Evolutionary conservation across 2,797 vertebrate species (phyloP).

Genomic region (Champsocephalus esox): DNA sequence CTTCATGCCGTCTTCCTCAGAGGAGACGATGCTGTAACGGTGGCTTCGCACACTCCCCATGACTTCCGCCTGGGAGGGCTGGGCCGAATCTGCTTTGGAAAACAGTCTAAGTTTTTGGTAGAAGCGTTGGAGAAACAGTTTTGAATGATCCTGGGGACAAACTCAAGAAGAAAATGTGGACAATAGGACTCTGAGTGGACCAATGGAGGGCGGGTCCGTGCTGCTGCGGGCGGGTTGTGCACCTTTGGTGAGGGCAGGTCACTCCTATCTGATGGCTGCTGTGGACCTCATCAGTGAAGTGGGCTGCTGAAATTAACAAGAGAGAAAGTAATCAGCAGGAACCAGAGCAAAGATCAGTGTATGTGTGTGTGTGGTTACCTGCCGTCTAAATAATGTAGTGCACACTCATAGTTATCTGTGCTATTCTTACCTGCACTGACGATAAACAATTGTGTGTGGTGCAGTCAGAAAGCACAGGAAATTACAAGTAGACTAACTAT

Average conservation of each 20-base stretch:
- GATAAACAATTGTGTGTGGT: neutral
- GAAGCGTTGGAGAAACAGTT: slow-evolving; percentile 99
- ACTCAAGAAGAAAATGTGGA: slow-evolving; percentile 73
- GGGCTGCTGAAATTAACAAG: slow-evolving; percentile 75
- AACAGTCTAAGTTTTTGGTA: slow-evolving; percentile 99
- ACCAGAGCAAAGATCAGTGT: slow-evolving; percentile 54
- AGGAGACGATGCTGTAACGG: slow-evolving; percentile 98
- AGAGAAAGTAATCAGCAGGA: slow-evolving; percentile 65
- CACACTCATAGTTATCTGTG: slow-evolving; percentile 35
- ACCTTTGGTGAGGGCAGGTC: slow-evolving; percentile 63
- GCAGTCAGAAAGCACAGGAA: slow-evolving; percentile 10
- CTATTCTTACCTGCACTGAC: slow-evolving; percentile 21
- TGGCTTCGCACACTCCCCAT: slow-evolving; percentile 99
- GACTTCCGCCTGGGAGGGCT: slow-evolving; percentile 88
- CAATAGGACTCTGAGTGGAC: slow-evolving; percentile 63
- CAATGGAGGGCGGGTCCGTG: slow-evolving; percentile 18
- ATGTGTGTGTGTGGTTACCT: slow-evolving; percentile 65
- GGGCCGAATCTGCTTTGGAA: slow-evolving; percentile 92
- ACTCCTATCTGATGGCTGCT: slow-evolving; percentile 81
- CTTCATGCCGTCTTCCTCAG: slow-evolving; percentile 97
- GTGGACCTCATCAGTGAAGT: slow-evolving; percentile 80
- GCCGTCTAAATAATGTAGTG: slow-evolving; percentile 69
- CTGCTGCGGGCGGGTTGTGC: slow-evolving; percentile 48
- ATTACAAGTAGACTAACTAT: slow-evolving; percentile 29
- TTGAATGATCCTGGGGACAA: slow-evolving; percentile 89